phyloP scores from a whole-genome alignment of 2,113 vertebrate genomes.

The Cephalophus harveyi region DNA sequence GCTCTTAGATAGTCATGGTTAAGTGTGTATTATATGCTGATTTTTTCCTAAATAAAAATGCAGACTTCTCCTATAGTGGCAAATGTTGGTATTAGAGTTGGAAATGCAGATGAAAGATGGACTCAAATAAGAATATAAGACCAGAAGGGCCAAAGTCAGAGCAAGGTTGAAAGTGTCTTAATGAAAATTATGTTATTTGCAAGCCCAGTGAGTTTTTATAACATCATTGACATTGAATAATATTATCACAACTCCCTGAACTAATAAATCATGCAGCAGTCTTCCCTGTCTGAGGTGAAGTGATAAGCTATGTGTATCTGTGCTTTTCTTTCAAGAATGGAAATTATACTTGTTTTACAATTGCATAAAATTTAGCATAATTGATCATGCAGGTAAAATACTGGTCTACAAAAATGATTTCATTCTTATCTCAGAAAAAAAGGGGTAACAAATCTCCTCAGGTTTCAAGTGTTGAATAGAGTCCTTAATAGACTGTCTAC shows the following conservation, averaged over 20 bases:
- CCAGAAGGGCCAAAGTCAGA: background rate
- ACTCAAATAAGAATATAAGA: background rate
- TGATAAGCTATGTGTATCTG: background rate
- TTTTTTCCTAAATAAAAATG: background rate
- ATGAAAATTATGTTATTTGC: background rate
- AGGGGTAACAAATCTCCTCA: background rate
- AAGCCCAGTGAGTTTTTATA: background rate
- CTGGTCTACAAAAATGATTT: background rate
- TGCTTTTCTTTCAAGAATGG: slow-evolving; percentile 6
- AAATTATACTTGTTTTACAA: slow-evolving; percentile 5
- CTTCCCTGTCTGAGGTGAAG: background rate
- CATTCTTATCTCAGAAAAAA: background rate
- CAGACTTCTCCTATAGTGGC: background rate
- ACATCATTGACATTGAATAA: background rate
- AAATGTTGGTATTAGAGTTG: background rate
- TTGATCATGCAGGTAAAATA: background rate
- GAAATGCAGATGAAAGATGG: background rate
- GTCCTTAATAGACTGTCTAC: background rate
- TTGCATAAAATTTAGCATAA: background rate
- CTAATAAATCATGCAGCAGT: background rate
- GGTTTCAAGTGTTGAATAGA: background rate
- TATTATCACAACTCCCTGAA: background rate
- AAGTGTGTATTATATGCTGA: background rate
- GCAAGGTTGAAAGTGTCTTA: background rate
- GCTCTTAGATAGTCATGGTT: background rate